Conservation (phyloP, 2,113 vertebrate genomes). For the Mixornis gularis region DNA sequence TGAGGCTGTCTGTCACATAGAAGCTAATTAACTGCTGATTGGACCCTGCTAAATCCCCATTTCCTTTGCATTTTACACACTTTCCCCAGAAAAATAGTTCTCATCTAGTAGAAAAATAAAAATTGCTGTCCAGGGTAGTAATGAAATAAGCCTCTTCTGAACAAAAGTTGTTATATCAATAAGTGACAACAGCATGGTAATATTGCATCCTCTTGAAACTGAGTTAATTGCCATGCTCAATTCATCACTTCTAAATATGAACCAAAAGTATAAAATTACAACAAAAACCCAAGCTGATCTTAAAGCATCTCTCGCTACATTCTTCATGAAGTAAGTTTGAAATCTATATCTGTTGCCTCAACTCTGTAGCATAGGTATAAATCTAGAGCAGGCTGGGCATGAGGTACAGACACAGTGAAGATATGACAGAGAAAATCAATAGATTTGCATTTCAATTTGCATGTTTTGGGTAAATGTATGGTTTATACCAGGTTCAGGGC, state of each 20-base stretch:
- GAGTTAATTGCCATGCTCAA: neutral
- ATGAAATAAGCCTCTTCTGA: neutral
- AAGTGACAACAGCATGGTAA: neutral
- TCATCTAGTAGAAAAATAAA: constrained; percentile 5
- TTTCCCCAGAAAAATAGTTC: neutral
- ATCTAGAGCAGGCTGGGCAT: neutral
- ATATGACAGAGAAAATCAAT: neutral
- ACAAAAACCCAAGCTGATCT: neutral
- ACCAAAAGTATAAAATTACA: neutral
- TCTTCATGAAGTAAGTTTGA: neutral
- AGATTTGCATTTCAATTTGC: neutral
- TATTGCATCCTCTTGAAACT: neutral
- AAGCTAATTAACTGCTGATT: constrained; percentile 69
- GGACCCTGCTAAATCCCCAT: constrained; percentile 44
- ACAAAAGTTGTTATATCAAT: neutral
- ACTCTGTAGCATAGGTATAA: neutral
- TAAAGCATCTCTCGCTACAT: neutral
- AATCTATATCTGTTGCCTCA: neutral
- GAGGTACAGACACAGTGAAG: neutral
- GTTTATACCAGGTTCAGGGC: neutral
- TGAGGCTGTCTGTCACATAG: constrained; percentile 55
- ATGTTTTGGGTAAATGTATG: neutral
- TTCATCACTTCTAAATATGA: neutral
- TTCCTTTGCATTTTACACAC: constrained; percentile 47
- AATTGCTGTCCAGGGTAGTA: neutral